phyloP scores from a whole-genome alignment of 2,888 invertebrate species.

The Cerastoderma edule region DNA sequence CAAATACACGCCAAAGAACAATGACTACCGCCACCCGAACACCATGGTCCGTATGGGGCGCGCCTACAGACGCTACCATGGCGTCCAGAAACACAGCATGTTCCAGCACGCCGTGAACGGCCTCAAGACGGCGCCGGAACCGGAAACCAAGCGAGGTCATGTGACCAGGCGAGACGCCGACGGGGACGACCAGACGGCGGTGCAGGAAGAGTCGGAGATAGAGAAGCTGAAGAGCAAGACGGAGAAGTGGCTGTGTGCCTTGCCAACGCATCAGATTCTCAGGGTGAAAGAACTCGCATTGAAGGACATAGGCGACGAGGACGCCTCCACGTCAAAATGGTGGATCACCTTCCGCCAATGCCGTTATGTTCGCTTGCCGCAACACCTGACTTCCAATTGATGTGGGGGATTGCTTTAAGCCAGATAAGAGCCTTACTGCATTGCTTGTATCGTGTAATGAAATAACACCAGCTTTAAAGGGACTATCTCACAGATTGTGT shows the following conservation, averaged over 20 bases:
- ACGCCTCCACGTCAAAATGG: constrained; percentile 64
- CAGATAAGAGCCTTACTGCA: no score
- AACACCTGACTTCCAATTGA: constrained; percentile 15
- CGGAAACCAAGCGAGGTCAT: constrained; percentile 34
- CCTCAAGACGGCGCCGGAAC: constrained; percentile 61
- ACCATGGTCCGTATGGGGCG: constrained; percentile 57
- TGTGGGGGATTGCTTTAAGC: no score
- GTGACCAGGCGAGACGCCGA: constrained; percentile 43
- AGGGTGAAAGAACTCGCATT: constrained; percentile 64
- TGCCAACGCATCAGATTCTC: constrained; percentile 59
- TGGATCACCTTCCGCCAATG: constrained; percentile 66
- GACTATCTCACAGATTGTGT: no score
- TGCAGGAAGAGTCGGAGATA: constrained; percentile 64
- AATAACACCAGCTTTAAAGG: no score
- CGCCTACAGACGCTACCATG: constrained; percentile 60
- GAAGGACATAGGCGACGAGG: constrained; percentile 69
- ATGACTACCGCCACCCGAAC: constrained; percentile 53
- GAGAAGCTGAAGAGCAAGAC: constrained; percentile 62
- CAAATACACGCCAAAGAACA: constrained; percentile 45
- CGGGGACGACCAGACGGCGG: constrained; percentile 25
- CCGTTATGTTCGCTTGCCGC: constrained; percentile 60
- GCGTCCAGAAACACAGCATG: constrained; percentile 41
- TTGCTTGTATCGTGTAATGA: no score
- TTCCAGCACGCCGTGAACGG: constrained; percentile 61
- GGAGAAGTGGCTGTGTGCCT: constrained; percentile 65